Percentiles rank a stretch among this genome's conserved stretches.
These are phyloP conservation scores for Anguilla pacifica DNA, from an alignment of 2,797 vertebrate genomes.

Conservation along the genomic window DNA sequence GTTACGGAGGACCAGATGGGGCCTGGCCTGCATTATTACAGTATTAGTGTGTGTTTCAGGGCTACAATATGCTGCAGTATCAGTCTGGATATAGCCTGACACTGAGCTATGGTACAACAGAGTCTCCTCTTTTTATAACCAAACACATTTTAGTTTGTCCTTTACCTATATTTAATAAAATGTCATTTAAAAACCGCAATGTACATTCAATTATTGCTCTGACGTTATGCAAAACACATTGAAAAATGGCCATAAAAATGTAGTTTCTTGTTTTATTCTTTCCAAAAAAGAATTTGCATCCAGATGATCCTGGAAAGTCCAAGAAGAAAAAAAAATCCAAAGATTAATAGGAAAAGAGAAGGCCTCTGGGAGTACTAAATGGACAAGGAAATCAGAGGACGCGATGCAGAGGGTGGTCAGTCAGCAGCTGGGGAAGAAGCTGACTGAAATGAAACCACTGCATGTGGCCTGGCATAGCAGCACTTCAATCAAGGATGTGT, in stretches of 20 bases:
- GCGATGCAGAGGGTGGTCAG: not conserved
- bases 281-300: not conserved
- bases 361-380: not conserved
- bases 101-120: not conserved
- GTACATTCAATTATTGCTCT: not conserved
- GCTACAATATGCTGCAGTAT: not conserved
- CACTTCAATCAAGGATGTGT: not conserved
- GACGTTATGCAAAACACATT: not conserved
- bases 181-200: not conserved
- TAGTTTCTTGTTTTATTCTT: not conserved
- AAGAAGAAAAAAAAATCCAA: not conserved
- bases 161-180: not conserved
- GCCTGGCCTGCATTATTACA: not conserved
- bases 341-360: not conserved
- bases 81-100: not conserved
- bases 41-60: not conserved
- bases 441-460: not conserved
- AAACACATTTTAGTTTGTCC: not conserved
- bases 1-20: conserved; percentile 1
- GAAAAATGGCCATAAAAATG: not conserved
- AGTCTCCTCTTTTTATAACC: not conserved
- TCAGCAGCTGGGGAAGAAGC: not conserved
- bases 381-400: not conserved
- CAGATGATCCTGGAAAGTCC: not conserved
- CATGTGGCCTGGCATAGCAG: not conserved